A percentile compares a stretch with the other conserved stretches of the same genome.
Conservation (phyloP, 2,888 invertebrate species). For the Drosophila recens region DNA sequence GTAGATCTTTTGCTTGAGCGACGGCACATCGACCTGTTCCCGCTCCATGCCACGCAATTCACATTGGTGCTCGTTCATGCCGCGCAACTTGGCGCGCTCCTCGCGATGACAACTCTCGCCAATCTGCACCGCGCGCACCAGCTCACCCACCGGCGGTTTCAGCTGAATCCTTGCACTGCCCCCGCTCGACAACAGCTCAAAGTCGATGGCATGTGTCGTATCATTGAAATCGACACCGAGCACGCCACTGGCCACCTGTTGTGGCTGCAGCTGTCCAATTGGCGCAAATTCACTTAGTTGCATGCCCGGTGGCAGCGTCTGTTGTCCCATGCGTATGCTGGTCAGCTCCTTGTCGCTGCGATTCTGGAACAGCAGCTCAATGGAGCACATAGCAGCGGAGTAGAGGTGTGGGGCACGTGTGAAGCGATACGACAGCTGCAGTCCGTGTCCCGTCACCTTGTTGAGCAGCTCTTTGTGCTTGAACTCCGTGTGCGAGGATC, state of each 20-base stretch:
- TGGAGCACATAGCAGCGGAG: constrained; percentile 92
- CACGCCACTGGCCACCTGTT: constrained; percentile 88
- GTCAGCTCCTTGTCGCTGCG: constrained; percentile 86
- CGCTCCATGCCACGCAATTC: constrained; percentile 71
- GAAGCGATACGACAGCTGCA: constrained; percentile 89
- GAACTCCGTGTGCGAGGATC: constrained; percentile 87
- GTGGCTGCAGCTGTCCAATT: constrained; percentile 88
- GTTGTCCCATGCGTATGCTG: constrained; percentile 87
- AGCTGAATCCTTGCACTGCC: constrained; percentile 88
- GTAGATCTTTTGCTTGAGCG: constrained; percentile 87
- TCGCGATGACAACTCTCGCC: constrained; percentile 89
- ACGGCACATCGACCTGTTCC: constrained; percentile 56
- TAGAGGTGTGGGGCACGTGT: constrained; percentile 92
- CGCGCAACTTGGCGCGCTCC: constrained; percentile 92
- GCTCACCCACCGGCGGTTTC: constrained; percentile 94
- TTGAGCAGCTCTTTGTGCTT: constrained; percentile 89
- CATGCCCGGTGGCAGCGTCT: constrained; percentile 89
- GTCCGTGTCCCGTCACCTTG: constrained; percentile 90
- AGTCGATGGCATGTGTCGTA: constrained; percentile 94
- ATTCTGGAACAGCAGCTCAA: constrained; percentile 93
- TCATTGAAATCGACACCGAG: constrained; percentile 97
- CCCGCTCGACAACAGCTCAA: constrained; percentile 90
- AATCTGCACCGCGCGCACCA: constrained; percentile 92
- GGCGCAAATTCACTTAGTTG: constrained; percentile 91
- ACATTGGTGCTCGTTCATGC: constrained; percentile 94